phyloP scores from a whole-genome alignment of 2,888 invertebrate genomes.

The Synergus laeviventris region DNA sequence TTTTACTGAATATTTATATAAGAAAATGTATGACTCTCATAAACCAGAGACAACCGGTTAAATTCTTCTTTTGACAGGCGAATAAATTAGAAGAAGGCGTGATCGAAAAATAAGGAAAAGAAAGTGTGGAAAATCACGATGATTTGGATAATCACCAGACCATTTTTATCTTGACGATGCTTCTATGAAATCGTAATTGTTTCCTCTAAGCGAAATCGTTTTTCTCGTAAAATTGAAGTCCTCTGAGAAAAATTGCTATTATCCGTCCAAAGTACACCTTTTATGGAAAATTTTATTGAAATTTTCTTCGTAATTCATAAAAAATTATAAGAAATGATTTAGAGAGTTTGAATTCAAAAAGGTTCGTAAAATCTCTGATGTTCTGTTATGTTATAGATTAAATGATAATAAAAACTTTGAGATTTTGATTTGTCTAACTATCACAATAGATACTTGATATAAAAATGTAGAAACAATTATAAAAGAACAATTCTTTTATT shows the following conservation, averaged over 20 bases:
- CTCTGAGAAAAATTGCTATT: background rate
- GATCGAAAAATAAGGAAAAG: background rate
- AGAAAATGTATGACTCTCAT: background rate
- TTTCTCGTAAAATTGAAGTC: background rate
- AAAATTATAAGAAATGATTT: background rate
- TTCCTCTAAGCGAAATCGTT: conserved; percentile 8
- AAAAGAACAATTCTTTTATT: background rate
- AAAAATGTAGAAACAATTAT: background rate
- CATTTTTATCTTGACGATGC: background rate
- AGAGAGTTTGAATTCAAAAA: too few relatives aligned
- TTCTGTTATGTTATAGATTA: background rate
- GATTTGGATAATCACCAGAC: background rate
- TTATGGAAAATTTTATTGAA: background rate
- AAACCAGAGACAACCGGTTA: background rate
- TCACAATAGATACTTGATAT: background rate
- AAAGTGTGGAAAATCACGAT: background rate
- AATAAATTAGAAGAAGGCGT: background rate
- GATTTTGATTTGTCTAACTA: background rate
- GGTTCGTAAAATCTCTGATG: too few relatives aligned
- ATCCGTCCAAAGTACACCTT: background rate
- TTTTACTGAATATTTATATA: background rate
- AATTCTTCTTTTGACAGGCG: background rate
- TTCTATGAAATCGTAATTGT: background rate
- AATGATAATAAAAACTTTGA: background rate
- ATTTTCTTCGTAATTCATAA: background rate